Conservation (phyloP, 2,113 vertebrate species). For the Dromaius novaehollandiae region DNA sequence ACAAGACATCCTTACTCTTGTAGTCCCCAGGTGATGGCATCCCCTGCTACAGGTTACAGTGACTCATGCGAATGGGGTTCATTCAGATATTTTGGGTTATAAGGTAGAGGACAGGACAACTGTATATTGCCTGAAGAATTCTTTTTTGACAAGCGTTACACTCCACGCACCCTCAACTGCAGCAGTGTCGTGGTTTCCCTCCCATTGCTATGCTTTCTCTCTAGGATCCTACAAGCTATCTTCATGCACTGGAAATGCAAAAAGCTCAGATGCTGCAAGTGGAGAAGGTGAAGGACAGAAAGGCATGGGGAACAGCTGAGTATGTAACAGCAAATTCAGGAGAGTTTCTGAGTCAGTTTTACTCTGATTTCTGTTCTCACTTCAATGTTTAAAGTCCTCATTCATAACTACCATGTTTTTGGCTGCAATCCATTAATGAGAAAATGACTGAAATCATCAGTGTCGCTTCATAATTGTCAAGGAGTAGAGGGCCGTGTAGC, state of each 20-base stretch:
- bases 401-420: background rate
- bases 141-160: background rate
- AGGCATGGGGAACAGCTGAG: fast-evolving
- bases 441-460: background rate
- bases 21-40: background rate
- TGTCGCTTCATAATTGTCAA: background rate
- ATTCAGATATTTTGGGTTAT: background rate
- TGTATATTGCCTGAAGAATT: background rate
- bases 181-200: background rate
- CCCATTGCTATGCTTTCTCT: background rate
- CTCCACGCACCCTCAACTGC: background rate
- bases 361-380: background rate
- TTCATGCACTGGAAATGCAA: background rate
- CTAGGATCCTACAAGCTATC: background rate
- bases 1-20: background rate
- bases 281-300: background rate
- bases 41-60: background rate
- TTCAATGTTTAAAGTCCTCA: background rate
- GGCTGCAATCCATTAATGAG: background rate
- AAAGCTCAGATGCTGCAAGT: background rate
- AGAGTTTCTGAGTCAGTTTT: background rate
- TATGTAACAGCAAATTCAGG: background rate
- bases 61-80: background rate
- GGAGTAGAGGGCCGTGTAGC: background rate
- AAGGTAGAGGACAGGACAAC: background rate